Evolutionary conservation across 2,113 vertebrate genomes (phyloP).

Genomic region (Rhinogobius similis): DNA sequence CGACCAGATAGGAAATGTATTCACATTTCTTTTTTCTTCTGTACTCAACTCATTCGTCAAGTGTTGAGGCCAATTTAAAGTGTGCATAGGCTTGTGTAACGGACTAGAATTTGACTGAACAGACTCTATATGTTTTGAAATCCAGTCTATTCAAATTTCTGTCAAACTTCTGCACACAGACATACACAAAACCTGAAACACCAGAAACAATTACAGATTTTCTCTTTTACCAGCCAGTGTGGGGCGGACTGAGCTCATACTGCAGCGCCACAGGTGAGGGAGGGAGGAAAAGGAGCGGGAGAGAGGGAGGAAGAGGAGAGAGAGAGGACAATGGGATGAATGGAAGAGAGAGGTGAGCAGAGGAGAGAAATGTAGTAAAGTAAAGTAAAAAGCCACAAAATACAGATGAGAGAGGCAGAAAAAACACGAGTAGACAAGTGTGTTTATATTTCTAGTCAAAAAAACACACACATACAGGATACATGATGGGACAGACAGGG

Average conservation of each 20-base stretch:
- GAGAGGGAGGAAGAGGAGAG: neutral
- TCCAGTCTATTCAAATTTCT: too few species aligned
- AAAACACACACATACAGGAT: too few species aligned
- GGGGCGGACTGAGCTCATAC: constrained; percentile 54
- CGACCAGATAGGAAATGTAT: constrained; percentile 25
- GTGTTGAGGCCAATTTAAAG: neutral
- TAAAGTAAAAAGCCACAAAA: constrained; percentile 10
- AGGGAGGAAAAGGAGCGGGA: neutral
- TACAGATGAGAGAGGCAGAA: neutral
- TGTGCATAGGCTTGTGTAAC: too few species aligned
- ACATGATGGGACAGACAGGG: too few species aligned
- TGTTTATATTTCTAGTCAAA: neutral
- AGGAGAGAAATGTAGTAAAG: neutral
- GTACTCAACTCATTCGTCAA: constrained; percentile 46
- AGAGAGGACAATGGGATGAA: constrained; percentile 2
- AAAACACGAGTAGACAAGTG: neutral
- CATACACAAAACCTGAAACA: too few species aligned
- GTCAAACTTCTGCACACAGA: too few species aligned
- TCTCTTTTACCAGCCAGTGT: neutral
- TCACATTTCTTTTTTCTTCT: constrained; percentile 40
- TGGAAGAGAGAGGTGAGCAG: constrained; percentile 17
- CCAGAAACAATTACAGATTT: neutral
- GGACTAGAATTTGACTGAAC: too few species aligned
- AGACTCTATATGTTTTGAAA: too few species aligned
- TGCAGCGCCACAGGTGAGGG: constrained; percentile 58